phyloP scores from a whole-genome alignment of 2,888 invertebrate genomes.

The Fissipunctia ypsillon region DNA sequence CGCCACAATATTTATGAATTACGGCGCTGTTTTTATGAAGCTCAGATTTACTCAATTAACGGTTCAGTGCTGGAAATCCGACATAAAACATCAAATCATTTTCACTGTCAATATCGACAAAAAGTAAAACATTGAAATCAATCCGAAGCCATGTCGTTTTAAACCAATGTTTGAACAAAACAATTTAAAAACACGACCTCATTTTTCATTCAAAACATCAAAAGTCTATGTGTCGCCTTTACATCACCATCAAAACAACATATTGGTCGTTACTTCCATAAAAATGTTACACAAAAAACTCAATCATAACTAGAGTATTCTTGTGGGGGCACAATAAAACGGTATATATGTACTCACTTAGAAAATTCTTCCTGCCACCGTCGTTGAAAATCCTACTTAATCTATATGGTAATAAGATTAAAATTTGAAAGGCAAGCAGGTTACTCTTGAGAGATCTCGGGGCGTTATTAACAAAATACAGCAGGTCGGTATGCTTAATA shows the following conservation, averaged over 20 bases:
- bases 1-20: no score
- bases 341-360: conserved; percentile 60
- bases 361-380: conserved; percentile 48
- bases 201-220: conserved; percentile 31
- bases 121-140: conserved; percentile 7
- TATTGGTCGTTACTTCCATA: conserved; percentile 58
- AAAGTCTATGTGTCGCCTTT: conserved; percentile 42
- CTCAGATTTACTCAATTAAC: not conserved
- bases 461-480: conserved; percentile 77
- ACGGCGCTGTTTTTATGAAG: no score
- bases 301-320: conserved; percentile 67
- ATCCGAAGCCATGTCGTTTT: not conserved
- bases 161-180: conserved; percentile 5
- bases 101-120: not conserved
- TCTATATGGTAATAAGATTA: conserved; percentile 65
- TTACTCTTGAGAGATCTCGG: conserved; percentile 60
- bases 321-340: conserved; percentile 63
- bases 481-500: conserved; percentile 77
- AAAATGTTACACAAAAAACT: conserved; percentile 67
- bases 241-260: conserved; percentile 58
- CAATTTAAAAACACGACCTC: conserved; percentile 17
- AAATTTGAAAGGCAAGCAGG: conserved; percentile 56
- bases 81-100: not conserved
- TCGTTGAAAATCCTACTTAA: conserved; percentile 60
- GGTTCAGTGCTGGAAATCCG: not conserved